These are phyloP conservation scores for Oceanodroma leucorhoa DNA, from an alignment of 2,797 vertebrate species.

Conservation along the genomic window DNA sequence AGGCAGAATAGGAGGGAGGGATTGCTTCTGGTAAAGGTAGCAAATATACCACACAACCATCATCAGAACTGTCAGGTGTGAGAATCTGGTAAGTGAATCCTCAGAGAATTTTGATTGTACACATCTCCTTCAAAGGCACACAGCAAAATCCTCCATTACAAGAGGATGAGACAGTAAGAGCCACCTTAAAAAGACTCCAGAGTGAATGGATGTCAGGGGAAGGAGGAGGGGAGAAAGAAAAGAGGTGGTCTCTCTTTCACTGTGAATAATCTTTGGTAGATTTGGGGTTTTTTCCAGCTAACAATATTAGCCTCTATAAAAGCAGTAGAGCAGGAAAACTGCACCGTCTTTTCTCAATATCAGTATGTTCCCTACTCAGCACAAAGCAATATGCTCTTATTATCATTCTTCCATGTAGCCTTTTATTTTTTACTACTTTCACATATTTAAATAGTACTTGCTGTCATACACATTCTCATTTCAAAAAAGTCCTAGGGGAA, in stretches of 20 bases:
- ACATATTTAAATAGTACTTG: background rate
- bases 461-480: background rate
- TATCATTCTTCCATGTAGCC: background rate
- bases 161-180: background rate
- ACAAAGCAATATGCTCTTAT: background rate
- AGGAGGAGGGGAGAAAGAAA: background rate
- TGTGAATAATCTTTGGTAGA: background rate
- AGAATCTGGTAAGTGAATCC: background rate
- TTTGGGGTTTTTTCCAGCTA: background rate
- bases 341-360: background rate
- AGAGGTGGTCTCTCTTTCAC: background rate
- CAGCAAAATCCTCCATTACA: background rate
- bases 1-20: background rate
- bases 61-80: background rate
- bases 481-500: background rate
- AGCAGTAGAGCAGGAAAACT: background rate
- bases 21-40: background rate
- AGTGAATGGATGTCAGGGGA: background rate
- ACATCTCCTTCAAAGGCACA: background rate
- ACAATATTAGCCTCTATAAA: background rate
- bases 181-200: slow-evolving; percentile 14
- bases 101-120: background rate
- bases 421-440: background rate
- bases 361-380: background rate
- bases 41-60: background rate